These are phyloP conservation scores for Ispidina picta DNA, from an alignment of 2,797 vertebrate genomes.

Conservation along the genomic window DNA sequence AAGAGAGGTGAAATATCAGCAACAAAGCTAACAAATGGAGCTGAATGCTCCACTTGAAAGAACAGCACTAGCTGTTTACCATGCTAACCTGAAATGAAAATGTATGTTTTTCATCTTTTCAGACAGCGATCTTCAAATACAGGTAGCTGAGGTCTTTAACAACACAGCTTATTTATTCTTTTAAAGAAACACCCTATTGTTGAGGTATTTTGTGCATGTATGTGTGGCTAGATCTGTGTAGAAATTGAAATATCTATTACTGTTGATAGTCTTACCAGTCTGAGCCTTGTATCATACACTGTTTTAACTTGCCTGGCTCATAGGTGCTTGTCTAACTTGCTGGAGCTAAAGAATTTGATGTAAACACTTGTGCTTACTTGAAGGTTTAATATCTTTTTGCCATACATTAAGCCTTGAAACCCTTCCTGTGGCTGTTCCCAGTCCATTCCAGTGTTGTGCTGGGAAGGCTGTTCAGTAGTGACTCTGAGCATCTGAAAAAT, in stretches of 20 bases:
- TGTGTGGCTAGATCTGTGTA: neutral
- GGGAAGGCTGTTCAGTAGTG: rapidly evolving
- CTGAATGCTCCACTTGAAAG: conserved; percentile 71
- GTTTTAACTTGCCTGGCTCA: neutral
- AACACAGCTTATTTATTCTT: neutral
- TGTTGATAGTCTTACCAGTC: neutral
- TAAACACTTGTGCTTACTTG: neutral
- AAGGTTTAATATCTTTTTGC: neutral
- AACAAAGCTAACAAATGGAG: conserved; percentile 78
- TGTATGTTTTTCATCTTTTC: conserved; percentile 78
- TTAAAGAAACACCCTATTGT: neutral
- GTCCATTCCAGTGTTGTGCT: neutral
- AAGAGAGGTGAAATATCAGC: conserved; percentile 77
- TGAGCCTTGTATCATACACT: neutral
- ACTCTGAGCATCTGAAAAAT: neutral
- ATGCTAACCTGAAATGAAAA: conserved; percentile 78
- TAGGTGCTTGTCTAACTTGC: neutral
- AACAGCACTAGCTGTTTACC: conserved; percentile 76
- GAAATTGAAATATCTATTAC: neutral
- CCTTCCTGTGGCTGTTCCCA: neutral
- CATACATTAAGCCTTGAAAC: neutral
- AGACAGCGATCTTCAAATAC: conserved; percentile 74
- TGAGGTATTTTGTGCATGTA: neutral
- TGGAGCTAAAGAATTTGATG: neutral
- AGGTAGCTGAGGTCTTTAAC: conserved; percentile 59